Conservation (phyloP, 2,888 invertebrate species). For the Plebejus argus region DNA sequence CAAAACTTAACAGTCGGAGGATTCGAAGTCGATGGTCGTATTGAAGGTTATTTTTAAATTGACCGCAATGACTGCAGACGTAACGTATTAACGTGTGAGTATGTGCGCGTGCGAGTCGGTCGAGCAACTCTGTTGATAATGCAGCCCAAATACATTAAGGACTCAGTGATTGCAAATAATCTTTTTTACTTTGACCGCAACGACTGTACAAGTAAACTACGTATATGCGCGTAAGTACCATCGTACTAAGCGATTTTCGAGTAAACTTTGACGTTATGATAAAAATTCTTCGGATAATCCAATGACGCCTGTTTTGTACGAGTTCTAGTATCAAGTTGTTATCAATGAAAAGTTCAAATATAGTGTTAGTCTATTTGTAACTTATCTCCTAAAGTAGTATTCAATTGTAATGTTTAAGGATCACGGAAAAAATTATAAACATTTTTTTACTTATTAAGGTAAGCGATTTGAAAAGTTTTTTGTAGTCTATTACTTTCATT, state of each 20-base stretch:
- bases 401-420: not conserved
- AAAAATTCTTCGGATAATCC: not conserved
- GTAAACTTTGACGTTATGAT: no score
- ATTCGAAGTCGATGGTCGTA: no score
- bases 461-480: not conserved
- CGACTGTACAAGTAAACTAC: not conserved
- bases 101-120: no score
- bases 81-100: no score
- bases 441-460: not conserved
- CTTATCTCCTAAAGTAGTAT: constrained; percentile 4
- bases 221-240: not conserved
- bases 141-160: no score
- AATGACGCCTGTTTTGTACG: not conserved
- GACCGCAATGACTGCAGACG: no score
- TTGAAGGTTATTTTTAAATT: not conserved
- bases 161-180: no score
- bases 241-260: no score
- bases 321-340: not conserved
- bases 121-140: no score
- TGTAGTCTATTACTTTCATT: not conserved
- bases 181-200: not conserved
- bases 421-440: not conserved
- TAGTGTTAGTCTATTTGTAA: constrained; percentile 12
- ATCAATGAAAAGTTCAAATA: constrained; percentile 21
- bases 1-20: no score